These are phyloP conservation scores for Caenorhabditis drosophilae DNA, from an alignment of 2,888 invertebrate species.

Conservation along the genomic window DNA sequence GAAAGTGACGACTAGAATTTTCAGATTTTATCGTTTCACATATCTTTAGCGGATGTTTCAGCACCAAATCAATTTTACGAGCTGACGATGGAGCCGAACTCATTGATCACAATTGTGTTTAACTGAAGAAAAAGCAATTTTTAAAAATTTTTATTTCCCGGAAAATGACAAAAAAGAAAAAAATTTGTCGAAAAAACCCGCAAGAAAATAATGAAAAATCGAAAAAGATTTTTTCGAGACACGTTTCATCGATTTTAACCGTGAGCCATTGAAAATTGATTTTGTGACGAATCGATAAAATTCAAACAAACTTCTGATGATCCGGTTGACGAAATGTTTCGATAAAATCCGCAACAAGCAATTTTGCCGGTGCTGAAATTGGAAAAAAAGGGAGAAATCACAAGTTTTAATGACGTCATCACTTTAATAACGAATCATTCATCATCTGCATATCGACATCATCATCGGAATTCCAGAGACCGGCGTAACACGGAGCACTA, in stretches of 20 bases:
- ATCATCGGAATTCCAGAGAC: conserved; percentile 21
- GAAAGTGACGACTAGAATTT: not conserved
- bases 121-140: conserved; percentile 5
- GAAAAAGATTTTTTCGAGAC: not conserved
- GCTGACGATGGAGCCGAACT: conserved; percentile 23
- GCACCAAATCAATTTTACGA: conserved; percentile 19
- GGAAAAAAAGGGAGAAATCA: not conserved
- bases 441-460: no score
- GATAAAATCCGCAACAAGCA: conserved; percentile 58
- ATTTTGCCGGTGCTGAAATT: conserved; percentile 42
- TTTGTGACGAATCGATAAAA: not conserved
- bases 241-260: not conserved
- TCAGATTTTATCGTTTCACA: conserved; percentile 19
- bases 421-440: no score
- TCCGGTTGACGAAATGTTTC: conserved; percentile 50
- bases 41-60: conserved; percentile 16
- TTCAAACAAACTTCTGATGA: conserved; percentile 38
- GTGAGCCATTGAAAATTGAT: not conserved
- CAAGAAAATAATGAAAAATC: not conserved
- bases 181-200: not conserved
- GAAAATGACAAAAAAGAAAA: not conserved
- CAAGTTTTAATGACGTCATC: no score
- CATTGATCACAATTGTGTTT: conserved; percentile 26
- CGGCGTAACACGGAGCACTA: conserved; percentile 56
- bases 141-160: no score